These are phyloP conservation scores for Neoitamus cyanurus DNA, from an alignment of 2,888 invertebrate species.

Conservation along the genomic window DNA sequence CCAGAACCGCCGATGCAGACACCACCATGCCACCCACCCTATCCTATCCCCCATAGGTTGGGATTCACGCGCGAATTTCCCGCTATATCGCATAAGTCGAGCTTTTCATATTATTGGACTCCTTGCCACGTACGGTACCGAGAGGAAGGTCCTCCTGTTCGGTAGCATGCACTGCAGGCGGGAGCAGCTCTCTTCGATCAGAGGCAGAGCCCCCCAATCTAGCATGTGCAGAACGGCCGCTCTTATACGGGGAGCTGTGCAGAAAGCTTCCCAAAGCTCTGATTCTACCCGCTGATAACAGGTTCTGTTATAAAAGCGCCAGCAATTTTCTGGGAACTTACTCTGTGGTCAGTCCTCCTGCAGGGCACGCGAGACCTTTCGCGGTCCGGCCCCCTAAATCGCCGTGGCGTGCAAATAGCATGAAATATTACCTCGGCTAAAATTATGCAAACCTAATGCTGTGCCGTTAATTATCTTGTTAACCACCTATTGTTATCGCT, in stretches of 20 bases:
- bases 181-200: neutral
- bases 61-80: slow-evolving; percentile 38
- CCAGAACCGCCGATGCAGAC: slow-evolving; percentile 18
- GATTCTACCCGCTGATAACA: neutral
- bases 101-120: slow-evolving; percentile 6
- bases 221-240: neutral
- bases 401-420: neutral
- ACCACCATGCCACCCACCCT: neutral
- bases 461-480: slow-evolving; percentile 31
- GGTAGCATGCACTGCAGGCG: neutral
- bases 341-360: neutral
- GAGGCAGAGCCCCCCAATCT: neutral
- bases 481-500: slow-evolving; percentile 35
- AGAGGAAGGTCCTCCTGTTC: neutral
- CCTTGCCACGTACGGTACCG: neutral
- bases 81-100: neutral
- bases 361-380: neutral
- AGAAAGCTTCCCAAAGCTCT: slow-evolving; percentile 33
- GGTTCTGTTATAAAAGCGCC: neutral
- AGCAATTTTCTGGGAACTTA: slow-evolving; percentile 7
- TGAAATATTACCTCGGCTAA: neutral
- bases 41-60: neutral
- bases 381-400: neutral
- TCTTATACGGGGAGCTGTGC: slow-evolving; percentile 11
- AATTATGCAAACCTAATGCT: slow-evolving; percentile 19